Conservation (phyloP, 2,888 invertebrate species). For the Diloba caeruleocephala region DNA sequence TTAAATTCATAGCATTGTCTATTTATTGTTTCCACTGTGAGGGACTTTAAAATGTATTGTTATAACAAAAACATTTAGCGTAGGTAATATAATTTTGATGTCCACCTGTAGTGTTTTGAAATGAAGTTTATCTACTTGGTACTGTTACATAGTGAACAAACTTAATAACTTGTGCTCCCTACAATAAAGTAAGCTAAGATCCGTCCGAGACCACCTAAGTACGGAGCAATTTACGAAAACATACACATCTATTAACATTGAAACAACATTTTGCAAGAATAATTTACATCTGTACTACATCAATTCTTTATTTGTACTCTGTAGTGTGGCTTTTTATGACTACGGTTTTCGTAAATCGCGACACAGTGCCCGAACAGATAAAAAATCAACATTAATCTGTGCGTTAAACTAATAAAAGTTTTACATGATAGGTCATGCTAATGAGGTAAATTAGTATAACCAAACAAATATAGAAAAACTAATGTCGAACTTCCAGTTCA, state of each 20-base stretch:
- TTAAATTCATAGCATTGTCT: too few relatives aligned
- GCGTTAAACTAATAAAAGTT: slow-evolving; percentile 66
- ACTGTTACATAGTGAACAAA: slow-evolving; percentile 46
- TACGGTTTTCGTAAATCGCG: slow-evolving; percentile 45
- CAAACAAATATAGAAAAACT: slow-evolving; percentile 73
- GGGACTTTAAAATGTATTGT: too few relatives aligned
- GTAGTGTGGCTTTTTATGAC: slow-evolving; percentile 42
- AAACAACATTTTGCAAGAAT: slow-evolving; percentile 47
- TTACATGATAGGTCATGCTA: slow-evolving; percentile 82
- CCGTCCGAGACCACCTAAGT: slow-evolving; percentile 34
- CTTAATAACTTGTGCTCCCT: slow-evolving; percentile 55
- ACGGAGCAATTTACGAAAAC: slow-evolving; percentile 41
- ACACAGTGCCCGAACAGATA: slow-evolving; percentile 42
- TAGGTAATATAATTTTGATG: too few relatives aligned
- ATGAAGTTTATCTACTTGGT: slow-evolving; percentile 32
- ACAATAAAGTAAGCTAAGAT: slow-evolving; percentile 36
- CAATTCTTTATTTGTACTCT: slow-evolving; percentile 58
- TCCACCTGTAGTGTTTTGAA: slow-evolving; percentile 22
- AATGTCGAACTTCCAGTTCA: slow-evolving; percentile 85
- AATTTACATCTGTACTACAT: slow-evolving; percentile 44
- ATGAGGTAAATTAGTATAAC: slow-evolving; percentile 81
- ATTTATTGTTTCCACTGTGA: too few relatives aligned
- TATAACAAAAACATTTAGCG: too few relatives aligned
- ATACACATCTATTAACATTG: slow-evolving; percentile 53
- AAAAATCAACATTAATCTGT: slow-evolving; percentile 61